A percentile compares a stretch with the other conserved stretches of the same genome.
These are phyloP conservation scores for Tanytarsus gracilentus DNA, from an alignment of 2,888 invertebrate genomes.

Conservation along the genomic window DNA sequence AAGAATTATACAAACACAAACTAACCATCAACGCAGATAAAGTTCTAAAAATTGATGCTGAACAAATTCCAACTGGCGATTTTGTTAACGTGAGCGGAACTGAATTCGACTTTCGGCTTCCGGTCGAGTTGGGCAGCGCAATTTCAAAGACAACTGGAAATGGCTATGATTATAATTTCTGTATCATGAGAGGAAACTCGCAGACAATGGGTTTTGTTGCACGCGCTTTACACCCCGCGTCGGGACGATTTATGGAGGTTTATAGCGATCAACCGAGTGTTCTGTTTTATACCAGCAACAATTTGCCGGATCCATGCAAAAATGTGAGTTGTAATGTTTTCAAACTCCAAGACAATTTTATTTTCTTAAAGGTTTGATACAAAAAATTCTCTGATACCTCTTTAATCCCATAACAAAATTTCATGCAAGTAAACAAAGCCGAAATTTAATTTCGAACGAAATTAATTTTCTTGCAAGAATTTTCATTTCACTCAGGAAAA, in stretches of 20 bases:
- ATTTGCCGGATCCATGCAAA: conserved; percentile 50
- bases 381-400: no score
- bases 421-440: no score
- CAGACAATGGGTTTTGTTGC: conserved; percentile 54
- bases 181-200: conserved; percentile 53
- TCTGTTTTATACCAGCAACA: conserved; percentile 81
- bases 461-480: no score
- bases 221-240: conserved; percentile 55
- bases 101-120: conserved; percentile 61
- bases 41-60: conserved; percentile 60
- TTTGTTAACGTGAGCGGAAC: conserved; percentile 61
- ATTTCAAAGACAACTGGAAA: conserved; percentile 56
- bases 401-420: no score
- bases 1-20: conserved; percentile 57
- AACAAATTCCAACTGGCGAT: conserved; percentile 63
- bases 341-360: no score
- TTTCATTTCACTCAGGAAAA: no score
- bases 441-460: no score
- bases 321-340: conserved; percentile 14
- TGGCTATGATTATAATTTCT: conserved; percentile 79
- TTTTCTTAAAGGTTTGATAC: no score
- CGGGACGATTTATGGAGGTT: conserved; percentile 69
- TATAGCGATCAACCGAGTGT: conserved; percentile 82
- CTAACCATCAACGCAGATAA: conserved; percentile 66
- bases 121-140: conserved; percentile 55